Percentiles rank a stretch among this genome's conserved stretches.
These are phyloP conservation scores for Cladopsammia gracilis DNA, from an alignment of 64 coral and sea anemone species.

Conservation along the genomic window DNA sequence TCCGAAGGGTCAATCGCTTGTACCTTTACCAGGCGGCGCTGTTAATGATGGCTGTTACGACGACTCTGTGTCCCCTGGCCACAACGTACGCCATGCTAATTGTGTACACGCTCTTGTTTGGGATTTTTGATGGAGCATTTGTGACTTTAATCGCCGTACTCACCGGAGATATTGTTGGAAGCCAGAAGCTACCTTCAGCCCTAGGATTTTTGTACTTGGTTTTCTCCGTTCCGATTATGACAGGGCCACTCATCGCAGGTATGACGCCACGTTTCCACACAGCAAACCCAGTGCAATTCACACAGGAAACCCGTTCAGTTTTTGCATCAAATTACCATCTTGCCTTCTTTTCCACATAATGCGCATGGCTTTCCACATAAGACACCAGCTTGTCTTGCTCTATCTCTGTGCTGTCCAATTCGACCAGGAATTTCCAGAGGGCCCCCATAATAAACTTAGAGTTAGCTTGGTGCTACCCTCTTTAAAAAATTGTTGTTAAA, in stretches of 20 bases:
- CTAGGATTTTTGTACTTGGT: constrained; percentile 71
- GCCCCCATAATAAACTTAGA: too few species aligned
- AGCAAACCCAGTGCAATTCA: too few species aligned
- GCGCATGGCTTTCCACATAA: too few species aligned
- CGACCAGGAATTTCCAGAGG: too few species aligned
- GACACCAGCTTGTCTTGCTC: too few species aligned
- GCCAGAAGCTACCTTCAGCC: constrained; percentile 46
- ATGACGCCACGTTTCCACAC: neutral
- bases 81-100: constrained; percentile 49
- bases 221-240: constrained; percentile 69
- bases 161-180: constrained; percentile 65
- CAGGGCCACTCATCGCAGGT: constrained; percentile 78
- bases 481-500: too few species aligned
- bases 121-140: constrained; percentile 72
- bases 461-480: too few species aligned
- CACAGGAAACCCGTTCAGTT: too few species aligned
- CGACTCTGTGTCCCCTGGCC: constrained; percentile 52
- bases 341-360: too few species aligned
- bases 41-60: constrained; percentile 62
- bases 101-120: constrained; percentile 64
- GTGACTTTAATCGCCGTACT: constrained; percentile 69
- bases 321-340: too few species aligned
- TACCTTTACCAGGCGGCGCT: constrained; percentile 67
- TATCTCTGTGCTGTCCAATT: too few species aligned
- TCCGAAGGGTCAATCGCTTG: constrained; percentile 63